Base-by-base conservation (phyloP, 2,888 invertebrate species). In the Vanessa cardui region DNA sequence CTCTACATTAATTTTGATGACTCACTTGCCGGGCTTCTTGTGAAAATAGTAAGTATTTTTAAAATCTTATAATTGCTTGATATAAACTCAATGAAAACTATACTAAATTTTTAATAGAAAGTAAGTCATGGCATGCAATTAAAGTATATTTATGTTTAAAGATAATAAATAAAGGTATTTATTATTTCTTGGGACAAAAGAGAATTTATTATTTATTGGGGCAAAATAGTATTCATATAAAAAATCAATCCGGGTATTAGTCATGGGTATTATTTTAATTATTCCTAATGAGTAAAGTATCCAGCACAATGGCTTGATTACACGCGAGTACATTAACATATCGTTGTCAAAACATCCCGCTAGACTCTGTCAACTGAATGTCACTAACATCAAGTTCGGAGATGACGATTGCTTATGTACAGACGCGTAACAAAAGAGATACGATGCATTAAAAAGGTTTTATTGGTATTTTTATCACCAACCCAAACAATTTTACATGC, bases 291-390 rank as follows among this genome's bases (percentile, higher is more conserved):
- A 86, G 83, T 86, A 86, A 86, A 86, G 79, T 75, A 74, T 56
- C 66, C 75, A 82, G 78, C 73, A 89, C 88, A 89, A 89, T 85
- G 78, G 80, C 81, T 84, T 90, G 89, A 90, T 90, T 90, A 89
- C 83, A 75, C 39, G 75, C 76, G 72, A 81, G 80, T 84, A 87
- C 85, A 88, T 88, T 87, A 89, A 81, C 84, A 84, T 85, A 80
- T 75, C 80, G 83, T 84, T 87, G 89, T 90, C 90, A 88, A 85
- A 90, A 89, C 86, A 87, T 80, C 81, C 62, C 73, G 68, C 69
- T 79, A 80, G 79, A 74, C 68, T 79, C 84, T 88, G 90, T 90
- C 90, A 87, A 81, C 86, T 82, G 78, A 83, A 82, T 86, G 88
- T 89, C 89, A 86, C 78, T 85, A 81, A 83, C 85, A 85, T 85